Conservation (phyloP, 2,797 vertebrate genomes). For the Thunnus albacares region DNA sequence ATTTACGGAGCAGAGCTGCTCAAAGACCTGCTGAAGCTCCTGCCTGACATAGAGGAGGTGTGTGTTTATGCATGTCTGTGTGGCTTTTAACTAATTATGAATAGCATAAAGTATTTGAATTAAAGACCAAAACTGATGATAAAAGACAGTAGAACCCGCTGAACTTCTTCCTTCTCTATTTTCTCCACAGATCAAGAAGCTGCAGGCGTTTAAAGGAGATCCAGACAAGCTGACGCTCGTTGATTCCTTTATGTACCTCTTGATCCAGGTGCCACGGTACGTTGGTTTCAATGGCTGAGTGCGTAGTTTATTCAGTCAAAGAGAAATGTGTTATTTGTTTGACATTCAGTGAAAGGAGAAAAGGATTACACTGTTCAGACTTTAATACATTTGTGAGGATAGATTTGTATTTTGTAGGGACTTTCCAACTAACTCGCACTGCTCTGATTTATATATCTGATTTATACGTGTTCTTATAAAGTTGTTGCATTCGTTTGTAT, state of each 20-base stretch:
- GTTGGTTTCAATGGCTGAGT: slow-evolving; percentile 54
- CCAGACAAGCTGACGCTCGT: slow-evolving; percentile 94
- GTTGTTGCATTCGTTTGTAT: not conserved
- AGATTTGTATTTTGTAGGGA: slow-evolving; percentile 11
- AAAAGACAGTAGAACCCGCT: slow-evolving; percentile 40
- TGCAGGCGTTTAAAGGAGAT: slow-evolving; percentile 93
- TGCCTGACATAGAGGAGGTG: slow-evolving; percentile 96
- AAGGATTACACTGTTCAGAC: not conserved
- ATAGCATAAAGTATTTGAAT: slow-evolving; percentile 27
- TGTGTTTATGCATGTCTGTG: slow-evolving; percentile 40
- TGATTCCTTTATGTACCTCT: slow-evolving; percentile 95
- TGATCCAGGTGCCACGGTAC: slow-evolving; percentile 98
- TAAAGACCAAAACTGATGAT: not conserved
- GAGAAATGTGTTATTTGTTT: slow-evolving; percentile 28
- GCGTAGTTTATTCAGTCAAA: slow-evolving; percentile 16
- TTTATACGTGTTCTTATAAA: not conserved
- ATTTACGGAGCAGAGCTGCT: slow-evolving; percentile 91
- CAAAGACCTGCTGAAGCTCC: slow-evolving; percentile 94
- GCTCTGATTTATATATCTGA: not conserved
- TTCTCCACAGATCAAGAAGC: slow-evolving; percentile 91
- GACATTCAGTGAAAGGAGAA: slow-evolving; percentile 22
- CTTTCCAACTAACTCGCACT: not conserved
- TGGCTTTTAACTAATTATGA: slow-evolving; percentile 33
- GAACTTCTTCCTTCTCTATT: slow-evolving; percentile 47
- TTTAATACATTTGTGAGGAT: not conserved